Evolutionary conservation across 1,140 invertebrate genomes (phyloP), one percentile per base, ranked within the genome.

Genomic region (Diplogasteroides magnus): DNA sequence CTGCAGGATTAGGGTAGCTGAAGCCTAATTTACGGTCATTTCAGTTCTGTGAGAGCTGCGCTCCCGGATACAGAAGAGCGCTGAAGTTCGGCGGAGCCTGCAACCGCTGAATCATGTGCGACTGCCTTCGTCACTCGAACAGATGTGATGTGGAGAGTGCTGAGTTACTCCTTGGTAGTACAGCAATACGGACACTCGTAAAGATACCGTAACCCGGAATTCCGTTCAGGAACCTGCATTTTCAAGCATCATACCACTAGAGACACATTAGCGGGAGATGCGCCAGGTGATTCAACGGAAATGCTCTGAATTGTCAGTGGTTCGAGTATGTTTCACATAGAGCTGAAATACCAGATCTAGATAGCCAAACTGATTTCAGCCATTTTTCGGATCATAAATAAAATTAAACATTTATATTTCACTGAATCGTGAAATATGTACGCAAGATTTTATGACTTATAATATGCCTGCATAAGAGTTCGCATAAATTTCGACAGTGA

Each of bases 41-140:
- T 0, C 93, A 97, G 84, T 96, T 92, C 84, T 98, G 96, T 81
- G 94, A 98, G 84, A 94, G 92, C 0, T 98, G 95, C 82, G 90
- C 90, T 0, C 91, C 93, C 0, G 93, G 93, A 0, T 98, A 89
- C 78, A 88, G 93, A 48, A 92, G 96, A 76, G 90, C 91, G 72
- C 91, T 92, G 0, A 88, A 91, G 0, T 89, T 89, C 72, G 93
- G 92, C 3, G 94, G 94, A 14, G 90, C 92, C 0, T 97, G 95
- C 82, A 90, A 92, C 61, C 87, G 88, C 1, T 98, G 95, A 83
- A 90, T 97, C 28, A 91, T 91, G 56, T 98, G 95, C 83, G 91
- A 94, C 76, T 98, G 96, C 81, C 93, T 97, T 76, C 89, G 89
- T 1, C 95, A 98, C 81, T 93, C 94, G 0, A 90, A 94, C 67